phyloP scores from a whole-genome alignment of 1,140 invertebrate species.

The Micrasema minimum region DNA sequence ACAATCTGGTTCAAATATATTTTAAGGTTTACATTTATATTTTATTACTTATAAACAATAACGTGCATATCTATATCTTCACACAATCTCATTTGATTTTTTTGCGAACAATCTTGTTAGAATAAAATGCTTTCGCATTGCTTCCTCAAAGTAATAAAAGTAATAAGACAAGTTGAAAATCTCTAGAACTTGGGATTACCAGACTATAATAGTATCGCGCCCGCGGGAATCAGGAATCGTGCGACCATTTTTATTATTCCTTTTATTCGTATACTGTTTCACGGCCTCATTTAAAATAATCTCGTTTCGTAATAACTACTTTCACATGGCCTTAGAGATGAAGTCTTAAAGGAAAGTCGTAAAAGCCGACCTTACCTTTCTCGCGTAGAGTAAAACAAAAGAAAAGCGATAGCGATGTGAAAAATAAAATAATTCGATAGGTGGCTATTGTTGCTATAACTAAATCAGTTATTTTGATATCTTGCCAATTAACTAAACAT shows the following conservation, averaged over 20 bases:
- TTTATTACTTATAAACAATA: background rate
- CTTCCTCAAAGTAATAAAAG: slow-evolving; percentile 17
- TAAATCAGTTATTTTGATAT: too few relatives aligned
- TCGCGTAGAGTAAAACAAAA: too few relatives aligned
- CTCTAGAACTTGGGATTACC: slow-evolving; percentile 14
- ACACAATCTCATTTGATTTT: background rate
- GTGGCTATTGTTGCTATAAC: too few relatives aligned
- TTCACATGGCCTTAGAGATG: slow-evolving; percentile 36
- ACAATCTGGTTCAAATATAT: too few relatives aligned
- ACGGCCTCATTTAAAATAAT: slow-evolving; percentile 39
- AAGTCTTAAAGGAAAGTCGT: slow-evolving; percentile 36
- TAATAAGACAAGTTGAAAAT: slow-evolving; percentile 18
- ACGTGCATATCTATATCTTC: background rate
- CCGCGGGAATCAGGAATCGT: slow-evolving; percentile 5
- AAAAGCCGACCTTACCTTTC: slow-evolving; percentile 22
- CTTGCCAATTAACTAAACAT: too few relatives aligned
- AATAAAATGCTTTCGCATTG: background rate
- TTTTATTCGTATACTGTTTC: slow-evolving; percentile 39
- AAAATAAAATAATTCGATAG: too few relatives aligned
- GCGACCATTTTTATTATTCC: slow-evolving; percentile 34
- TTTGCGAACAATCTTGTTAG: background rate
- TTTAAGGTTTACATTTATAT: background rate
- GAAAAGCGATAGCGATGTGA: too few relatives aligned
- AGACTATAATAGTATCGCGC: slow-evolving; percentile 10
- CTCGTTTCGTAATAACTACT: slow-evolving; percentile 37